These are phyloP conservation scores for Drosophila rubida DNA, from an alignment of 2,888 invertebrate genomes.

Conservation along the genomic window DNA sequence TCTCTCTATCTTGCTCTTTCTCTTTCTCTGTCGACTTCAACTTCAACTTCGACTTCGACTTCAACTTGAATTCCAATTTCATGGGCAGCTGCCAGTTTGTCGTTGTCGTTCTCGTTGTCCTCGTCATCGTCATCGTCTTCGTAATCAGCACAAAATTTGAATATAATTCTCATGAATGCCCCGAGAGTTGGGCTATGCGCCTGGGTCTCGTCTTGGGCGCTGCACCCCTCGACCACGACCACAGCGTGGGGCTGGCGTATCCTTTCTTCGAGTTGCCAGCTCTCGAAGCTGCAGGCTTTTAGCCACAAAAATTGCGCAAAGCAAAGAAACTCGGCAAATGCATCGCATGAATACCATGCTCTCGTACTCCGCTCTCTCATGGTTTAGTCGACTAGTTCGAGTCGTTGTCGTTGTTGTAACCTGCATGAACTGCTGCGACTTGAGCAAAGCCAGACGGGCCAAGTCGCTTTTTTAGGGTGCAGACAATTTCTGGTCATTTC, in stretches of 20 bases:
- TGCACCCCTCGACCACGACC: too few relatives aligned
- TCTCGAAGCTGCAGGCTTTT: constrained; percentile 40
- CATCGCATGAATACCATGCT: constrained; percentile 28
- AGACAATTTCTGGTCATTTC: constrained; percentile 37
- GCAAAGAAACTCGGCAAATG: constrained; percentile 55
- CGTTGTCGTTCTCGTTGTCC: constrained; percentile 8
- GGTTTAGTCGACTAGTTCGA: not conserved
- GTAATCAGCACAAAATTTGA: constrained; percentile 74
- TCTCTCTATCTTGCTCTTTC: too few relatives aligned
- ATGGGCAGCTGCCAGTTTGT: constrained; percentile 55
- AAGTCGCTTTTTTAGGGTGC: constrained; percentile 23
- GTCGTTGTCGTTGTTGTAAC: constrained; percentile 24
- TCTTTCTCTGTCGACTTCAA: too few relatives aligned
- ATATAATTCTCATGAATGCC: constrained; percentile 75
- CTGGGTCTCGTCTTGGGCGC: constrained; percentile 17
- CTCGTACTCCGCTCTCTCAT: not conserved
- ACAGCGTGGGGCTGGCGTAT: constrained; percentile 9
- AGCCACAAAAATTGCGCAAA: constrained; percentile 62
- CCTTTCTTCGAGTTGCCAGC: constrained; percentile 14
- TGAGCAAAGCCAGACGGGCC: not conserved
- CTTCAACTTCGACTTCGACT: constrained; percentile 42
- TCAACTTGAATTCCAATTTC: constrained; percentile 51
- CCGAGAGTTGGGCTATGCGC: constrained; percentile 44
- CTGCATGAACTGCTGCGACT: constrained; percentile 32
- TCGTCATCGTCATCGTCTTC: constrained; percentile 21